Evolutionary conservation across 2,888 invertebrate genomes (phyloP), one percentile per base, ranked within the genome.

Genomic region (Nasonia oneida): DNA sequence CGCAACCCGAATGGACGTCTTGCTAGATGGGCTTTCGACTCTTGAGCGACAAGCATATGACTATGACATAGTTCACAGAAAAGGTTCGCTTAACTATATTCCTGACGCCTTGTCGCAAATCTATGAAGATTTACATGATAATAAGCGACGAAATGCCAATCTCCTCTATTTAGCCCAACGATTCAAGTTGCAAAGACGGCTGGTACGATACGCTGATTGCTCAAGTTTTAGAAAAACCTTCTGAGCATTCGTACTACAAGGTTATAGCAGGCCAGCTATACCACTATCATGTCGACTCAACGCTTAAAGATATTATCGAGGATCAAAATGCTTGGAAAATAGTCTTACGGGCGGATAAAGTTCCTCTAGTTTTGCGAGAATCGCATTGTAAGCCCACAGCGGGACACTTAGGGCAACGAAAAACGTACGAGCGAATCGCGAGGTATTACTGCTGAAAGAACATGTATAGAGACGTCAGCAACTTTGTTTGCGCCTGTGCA

Each of bases 401-500:
- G 15, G 14, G 57, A 14, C 57, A 57, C 57, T 18, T 57, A 18
- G 57, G 57, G 2, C 14, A 0, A 18, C 15, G 15, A 2, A 10
- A 6, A 57, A 57, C 57, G 5, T 57, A 18, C 10, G 15, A 18
- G 2, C 57, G 57, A 12, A 18, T 57, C 14, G 15, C 53, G 18
- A 57, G 15, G 2, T 75, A 73, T 3, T 70, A 10, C 15, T 70
- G 18, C 37, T 70, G 37, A 3, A 10, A 15, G 6, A 10, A 12
- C 0, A 18, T 18, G 5, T 14, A 70, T 3, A 14, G 29, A 3
- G 37, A 37, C n/a, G 86, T 90, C 0, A 75, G 75, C 8, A 70
- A 75, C 0, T 91, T 89, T 67, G 81, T 91, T 89, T 64, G 81
- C 2, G 81, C 71, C 6, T 91, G 91, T 75, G 50, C 53, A 2